Evolutionary conservation across 2,113 vertebrate genomes (phyloP).

Genomic region (Hippocampus zosterae): DNA sequence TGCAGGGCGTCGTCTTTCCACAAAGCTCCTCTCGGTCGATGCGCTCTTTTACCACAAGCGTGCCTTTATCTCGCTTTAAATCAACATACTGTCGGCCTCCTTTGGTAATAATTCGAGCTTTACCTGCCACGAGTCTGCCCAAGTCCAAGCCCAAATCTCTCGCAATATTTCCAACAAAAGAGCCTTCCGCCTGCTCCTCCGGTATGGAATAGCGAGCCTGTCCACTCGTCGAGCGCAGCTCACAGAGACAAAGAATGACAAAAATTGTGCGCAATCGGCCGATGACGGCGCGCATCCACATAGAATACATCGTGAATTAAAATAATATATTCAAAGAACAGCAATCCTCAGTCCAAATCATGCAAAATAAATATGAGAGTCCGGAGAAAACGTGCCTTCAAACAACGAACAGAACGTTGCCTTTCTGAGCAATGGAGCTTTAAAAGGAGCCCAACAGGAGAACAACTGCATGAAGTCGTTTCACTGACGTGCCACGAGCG

Average conservation of each 20-base stretch:
- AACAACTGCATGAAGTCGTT: slow-evolving; percentile 5
- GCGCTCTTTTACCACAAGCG: slow-evolving; percentile 70
- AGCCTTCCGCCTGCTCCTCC: slow-evolving; percentile 74
- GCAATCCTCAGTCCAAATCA: not conserved
- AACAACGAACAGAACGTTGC: not conserved
- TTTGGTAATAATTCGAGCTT: too few relatives aligned
- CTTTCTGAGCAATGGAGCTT: not conserved
- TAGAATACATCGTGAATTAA: slow-evolving; percentile 27
- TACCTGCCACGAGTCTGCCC: too few relatives aligned
- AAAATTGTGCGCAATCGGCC: slow-evolving; percentile 38
- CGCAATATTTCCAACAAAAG: slow-evolving; percentile 73
- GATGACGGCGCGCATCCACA: slow-evolving; percentile 12
- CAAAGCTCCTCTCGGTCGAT: slow-evolving; percentile 80
- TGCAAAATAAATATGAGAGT: not conserved
- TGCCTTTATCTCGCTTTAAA: slow-evolving; percentile 64
- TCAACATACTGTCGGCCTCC: too few relatives aligned
- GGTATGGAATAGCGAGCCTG: slow-evolving; percentile 66
- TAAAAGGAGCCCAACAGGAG: slow-evolving; percentile 20
- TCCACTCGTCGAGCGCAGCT: slow-evolving; percentile 35
- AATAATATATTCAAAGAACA: not conserved
- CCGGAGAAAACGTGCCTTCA: not conserved
- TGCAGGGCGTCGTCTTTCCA: slow-evolving; percentile 68
- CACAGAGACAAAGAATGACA: slow-evolving; percentile 49
- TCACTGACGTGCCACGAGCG: slow-evolving; percentile 58
- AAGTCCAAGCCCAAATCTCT: slow-evolving; percentile 55